Evolutionary conservation across 1,140 invertebrate genomes (phyloP), one percentile per base, ranked within the genome.

Genomic region (Centruroides vittatus): DNA sequence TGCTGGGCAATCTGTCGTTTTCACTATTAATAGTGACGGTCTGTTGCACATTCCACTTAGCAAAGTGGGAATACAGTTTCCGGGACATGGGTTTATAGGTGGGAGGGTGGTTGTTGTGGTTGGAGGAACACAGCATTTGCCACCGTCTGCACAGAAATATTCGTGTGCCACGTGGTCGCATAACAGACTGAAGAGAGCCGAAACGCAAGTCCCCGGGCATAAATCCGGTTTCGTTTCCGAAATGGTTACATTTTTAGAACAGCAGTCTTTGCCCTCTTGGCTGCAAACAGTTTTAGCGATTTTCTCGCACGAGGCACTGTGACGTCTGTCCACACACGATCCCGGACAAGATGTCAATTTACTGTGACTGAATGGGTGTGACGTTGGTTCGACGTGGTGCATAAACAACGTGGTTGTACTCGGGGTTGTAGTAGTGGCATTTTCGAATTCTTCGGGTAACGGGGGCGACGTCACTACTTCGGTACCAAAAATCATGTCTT

Each of bases 101-200:
- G 59, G 35, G 9, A 55, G 55, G n/a, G 63, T 65, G 13, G 46
- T 57, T 47, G 59, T 63, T 10, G 64, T 56, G 57, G 61, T 54
- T 62, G n/a, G 73, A 0, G 76, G 84, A 49, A 89, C 76, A 68
- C 90, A 93, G 70, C 89, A 92, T 35, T 79, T 83, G 53, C 81
- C 83, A n/a, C 85, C 86, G 5, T 78, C 79, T 0, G 85, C 82
- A 70, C 90, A 93, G 41, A 77, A 75, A 0, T 86, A 86, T 5
- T 86, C 81, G 0, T 80, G 73, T 67, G 92, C 88, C 47, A 91
- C 81, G 66, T 86, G 83, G 63, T 92, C 87, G 70, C 90, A 93
- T 58, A 93, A 82, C 35, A 89, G 74, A 35, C 86, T 84, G 66
- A 90, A 83, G 11, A 93, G 74, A 0, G 84, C 84, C 60, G 79